Evolutionary conservation across 2,888 invertebrate species (phyloP), one percentile per base, ranked within the genome.

Genomic region (Thereva nobilitata): DNA sequence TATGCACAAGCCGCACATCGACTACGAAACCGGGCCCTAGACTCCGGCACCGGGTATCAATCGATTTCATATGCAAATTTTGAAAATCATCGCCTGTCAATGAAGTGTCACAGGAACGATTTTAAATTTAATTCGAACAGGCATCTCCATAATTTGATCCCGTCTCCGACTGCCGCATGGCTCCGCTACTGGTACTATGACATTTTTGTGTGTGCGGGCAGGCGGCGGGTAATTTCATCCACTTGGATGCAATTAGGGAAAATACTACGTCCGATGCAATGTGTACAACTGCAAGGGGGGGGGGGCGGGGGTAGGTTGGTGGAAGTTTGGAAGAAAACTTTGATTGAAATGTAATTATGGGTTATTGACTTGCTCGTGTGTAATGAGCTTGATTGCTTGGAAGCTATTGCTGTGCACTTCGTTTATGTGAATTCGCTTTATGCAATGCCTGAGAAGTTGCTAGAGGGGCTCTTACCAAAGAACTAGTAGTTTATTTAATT

Each of bases 61-160:
- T 61, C 61, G 61, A 61, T 61, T 61, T 40, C 61, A 61, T 40
- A 61, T 61, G 61, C 61, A 61, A 61, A 61, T 61, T 61, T 61
- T 50, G 61, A 49, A 41, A 61, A 61, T 61, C 61, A 50, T 49
- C 61, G 49, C 61, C 10, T 50, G 61, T 61, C 61, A 61, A 61
- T 61, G 61, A 61, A 61, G 61, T 61, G 61, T 61, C 61, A 49
- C 59, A 37, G 9, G 47, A 42, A 59, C 59, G 59, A 37, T 59
- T 59, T 59, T 35, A 50, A 50, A 49, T 61, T 61, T 61, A 61
- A 61, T 61, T 61, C 61, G 50, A 61, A 61, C 50, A 50, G 61
- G 41, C 61, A 61, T 50, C 50, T 61, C 50, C 49, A 61, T 61
- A 61, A 61, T 61, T 61, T 50, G 50, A 61, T 61, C 49, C 23